These are phyloP conservation scores for Agrilus planipennis DNA, from an alignment of 1,140 invertebrate genomes.

Conservation along the genomic window DNA sequence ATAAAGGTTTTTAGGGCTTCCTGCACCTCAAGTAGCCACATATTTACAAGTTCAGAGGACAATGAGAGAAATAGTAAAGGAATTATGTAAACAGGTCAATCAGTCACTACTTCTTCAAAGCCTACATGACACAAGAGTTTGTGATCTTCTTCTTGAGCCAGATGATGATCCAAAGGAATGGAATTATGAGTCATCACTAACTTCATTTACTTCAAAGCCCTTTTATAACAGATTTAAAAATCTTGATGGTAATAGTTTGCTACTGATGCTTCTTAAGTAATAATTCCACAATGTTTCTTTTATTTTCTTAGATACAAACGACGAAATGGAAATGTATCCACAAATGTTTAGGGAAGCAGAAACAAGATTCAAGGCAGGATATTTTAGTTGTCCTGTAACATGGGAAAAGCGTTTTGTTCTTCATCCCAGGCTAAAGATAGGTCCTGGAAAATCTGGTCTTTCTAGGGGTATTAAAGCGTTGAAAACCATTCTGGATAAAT, in stretches of 20 bases:
- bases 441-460: constrained; percentile 44
- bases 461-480: constrained; percentile 53
- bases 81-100: constrained; percentile 56
- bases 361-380: constrained; percentile 46
- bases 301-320: constrained; percentile 18
- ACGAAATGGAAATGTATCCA: constrained; percentile 20
- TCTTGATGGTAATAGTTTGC: constrained; percentile 21
- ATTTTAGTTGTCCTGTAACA: constrained; percentile 61
- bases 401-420: constrained; percentile 60
- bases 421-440: constrained; percentile 60
- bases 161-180: constrained; percentile 35
- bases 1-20: constrained; percentile 45
- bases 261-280: background rate
- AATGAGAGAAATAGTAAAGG: constrained; percentile 43
- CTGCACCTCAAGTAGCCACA: constrained; percentile 38
- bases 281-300: constrained; percentile 4
- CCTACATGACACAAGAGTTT: constrained; percentile 57
- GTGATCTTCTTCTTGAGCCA: constrained; percentile 56
- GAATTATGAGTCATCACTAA: constrained; percentile 13
- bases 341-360: constrained; percentile 36
- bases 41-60: constrained; percentile 43
- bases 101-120: constrained; percentile 59
- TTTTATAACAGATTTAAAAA: constrained; percentile 22
- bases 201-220: constrained; percentile 13
- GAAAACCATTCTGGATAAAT: constrained; percentile 54